Conservation (phyloP, 2,797 vertebrate species). For the Scleropages formosus region DNA sequence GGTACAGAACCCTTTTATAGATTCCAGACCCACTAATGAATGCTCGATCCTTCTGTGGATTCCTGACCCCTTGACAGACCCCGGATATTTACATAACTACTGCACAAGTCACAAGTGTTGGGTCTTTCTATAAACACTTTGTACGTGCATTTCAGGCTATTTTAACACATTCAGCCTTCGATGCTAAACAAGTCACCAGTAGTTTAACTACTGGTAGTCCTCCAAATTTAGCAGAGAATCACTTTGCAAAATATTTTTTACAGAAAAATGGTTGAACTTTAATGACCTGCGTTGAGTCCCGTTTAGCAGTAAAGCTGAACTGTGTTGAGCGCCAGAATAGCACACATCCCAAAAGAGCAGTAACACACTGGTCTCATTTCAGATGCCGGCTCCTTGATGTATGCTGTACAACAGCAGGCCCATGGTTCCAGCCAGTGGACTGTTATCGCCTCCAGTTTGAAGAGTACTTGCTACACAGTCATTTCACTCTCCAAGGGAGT, state of each 20-base stretch:
- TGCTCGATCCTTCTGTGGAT: too few relatives aligned
- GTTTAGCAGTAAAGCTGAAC: too few relatives aligned
- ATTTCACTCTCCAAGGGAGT: slow-evolving; percentile 79
- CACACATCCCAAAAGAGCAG: slow-evolving; percentile 40
- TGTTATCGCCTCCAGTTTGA: slow-evolving; percentile 78
- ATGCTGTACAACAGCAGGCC: slow-evolving; percentile 90
- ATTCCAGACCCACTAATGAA: background rate
- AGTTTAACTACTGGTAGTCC: background rate
- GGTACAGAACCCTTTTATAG: slow-evolving; percentile 63
- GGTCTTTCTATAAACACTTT: background rate
- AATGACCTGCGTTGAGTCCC: background rate
- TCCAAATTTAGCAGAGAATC: too few relatives aligned
- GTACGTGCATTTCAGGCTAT: background rate
- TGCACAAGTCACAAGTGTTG: too few relatives aligned
- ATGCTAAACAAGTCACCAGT: too few relatives aligned
- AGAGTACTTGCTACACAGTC: slow-evolving; percentile 76
- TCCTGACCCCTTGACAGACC: too few relatives aligned
- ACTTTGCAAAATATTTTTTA: too few relatives aligned
- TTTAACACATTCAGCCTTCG: background rate
- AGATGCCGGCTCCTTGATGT: slow-evolving; percentile 85
- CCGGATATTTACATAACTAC: too few relatives aligned
- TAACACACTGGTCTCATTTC: slow-evolving; percentile 51
- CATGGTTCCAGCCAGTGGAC: slow-evolving; percentile 90
- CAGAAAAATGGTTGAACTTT: background rate
- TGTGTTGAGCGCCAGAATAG: background rate